Evolutionary conservation across 2,797 vertebrate species (phyloP).

Genomic region (Lepilemur septentrionalis): DNA sequence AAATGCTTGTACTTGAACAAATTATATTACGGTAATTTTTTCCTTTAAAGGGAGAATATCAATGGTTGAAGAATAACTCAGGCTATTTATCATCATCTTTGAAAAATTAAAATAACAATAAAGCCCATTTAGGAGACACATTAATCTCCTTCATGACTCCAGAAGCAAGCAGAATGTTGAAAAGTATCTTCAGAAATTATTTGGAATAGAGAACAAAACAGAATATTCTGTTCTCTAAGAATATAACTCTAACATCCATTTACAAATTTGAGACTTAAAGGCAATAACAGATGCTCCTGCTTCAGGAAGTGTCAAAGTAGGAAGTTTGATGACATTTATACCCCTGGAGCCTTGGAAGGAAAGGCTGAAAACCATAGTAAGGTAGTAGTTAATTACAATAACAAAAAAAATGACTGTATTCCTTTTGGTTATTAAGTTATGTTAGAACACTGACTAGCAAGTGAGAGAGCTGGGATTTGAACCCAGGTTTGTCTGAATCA

Average conservation of each 20-base stretch:
- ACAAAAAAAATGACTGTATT: not conserved
- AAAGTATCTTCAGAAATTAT: constrained; percentile 59
- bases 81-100: constrained; percentile 75
- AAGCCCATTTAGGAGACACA: constrained; percentile 68
- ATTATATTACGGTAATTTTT: constrained; percentile 73
- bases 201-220: not conserved
- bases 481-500: constrained; percentile 24
- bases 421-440: not conserved
- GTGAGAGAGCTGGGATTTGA: constrained; percentile 38
- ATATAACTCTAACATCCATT: not conserved
- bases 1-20: constrained; percentile 73
- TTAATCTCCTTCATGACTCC: constrained; percentile 69
- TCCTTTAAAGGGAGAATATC: constrained; percentile 72
- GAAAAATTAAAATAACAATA: constrained; percentile 75
- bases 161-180: constrained; percentile 68
- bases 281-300: not conserved
- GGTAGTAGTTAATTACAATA: not conserved
- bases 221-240: not conserved
- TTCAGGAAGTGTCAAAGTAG: not conserved
- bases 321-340: not conserved
- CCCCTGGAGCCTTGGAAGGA: not conserved
- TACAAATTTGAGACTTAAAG: not conserved
- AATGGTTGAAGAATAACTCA: constrained; percentile 76
- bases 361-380: not conserved
- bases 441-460: not conserved